phyloP scores from a whole-genome alignment of 1,140 invertebrate genomes.

The Drosophila orena region DNA sequence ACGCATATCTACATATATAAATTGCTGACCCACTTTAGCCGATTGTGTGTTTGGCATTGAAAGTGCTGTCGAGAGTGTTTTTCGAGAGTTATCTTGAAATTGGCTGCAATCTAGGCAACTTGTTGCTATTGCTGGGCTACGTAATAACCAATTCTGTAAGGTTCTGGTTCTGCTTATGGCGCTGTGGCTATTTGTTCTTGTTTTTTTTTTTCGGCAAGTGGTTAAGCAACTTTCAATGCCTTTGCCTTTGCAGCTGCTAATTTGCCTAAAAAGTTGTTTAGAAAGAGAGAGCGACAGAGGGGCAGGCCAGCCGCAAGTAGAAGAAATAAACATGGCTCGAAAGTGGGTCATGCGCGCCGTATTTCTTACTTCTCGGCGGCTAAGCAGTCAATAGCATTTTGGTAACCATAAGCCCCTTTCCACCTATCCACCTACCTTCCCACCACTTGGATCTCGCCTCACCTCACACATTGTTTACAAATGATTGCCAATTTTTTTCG shows the following conservation, averaged over 20 bases:
- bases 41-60: slow-evolving; percentile 52
- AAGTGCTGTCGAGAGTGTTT: slow-evolving; percentile 53
- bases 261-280: slow-evolving; percentile 76
- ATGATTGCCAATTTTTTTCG: slow-evolving; percentile 76
- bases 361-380: slow-evolving; percentile 71
- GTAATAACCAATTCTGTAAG: slow-evolving; percentile 49
- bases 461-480: slow-evolving; percentile 74
- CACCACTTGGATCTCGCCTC: slow-evolving; percentile 18
- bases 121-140: slow-evolving; percentile 42
- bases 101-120: slow-evolving; percentile 47
- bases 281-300: slow-evolving; percentile 57
- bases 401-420: slow-evolving; percentile 9
- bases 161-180: slow-evolving; percentile 35
- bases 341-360: slow-evolving; percentile 74
- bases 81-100: slow-evolving; percentile 45
- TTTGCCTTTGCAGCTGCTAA: slow-evolving; percentile 73
- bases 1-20: slow-evolving; percentile 34
- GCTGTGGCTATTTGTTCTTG: background rate
- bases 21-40: slow-evolving; percentile 52
- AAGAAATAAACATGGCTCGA: slow-evolving; percentile 66
- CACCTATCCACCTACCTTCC: no score
- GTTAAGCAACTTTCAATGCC: slow-evolving; percentile 79
- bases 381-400: slow-evolving; percentile 61
- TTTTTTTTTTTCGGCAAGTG: slow-evolving; percentile 69
- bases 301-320: slow-evolving; percentile 23